Evolutionary conservation across 2,888 invertebrate species (phyloP).

Genomic region (Gymnocheta viridis): DNA sequence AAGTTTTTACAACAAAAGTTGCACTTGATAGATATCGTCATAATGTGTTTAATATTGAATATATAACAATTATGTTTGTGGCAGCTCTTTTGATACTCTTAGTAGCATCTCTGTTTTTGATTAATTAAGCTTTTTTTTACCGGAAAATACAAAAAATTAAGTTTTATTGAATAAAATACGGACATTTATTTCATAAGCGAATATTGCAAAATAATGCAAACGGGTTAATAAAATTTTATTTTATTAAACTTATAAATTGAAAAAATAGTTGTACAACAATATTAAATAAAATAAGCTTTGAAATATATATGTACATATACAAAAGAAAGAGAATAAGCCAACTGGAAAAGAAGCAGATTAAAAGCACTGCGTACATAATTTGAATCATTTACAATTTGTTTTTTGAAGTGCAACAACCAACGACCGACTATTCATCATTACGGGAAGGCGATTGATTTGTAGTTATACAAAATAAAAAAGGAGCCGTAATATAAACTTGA

Average conservation of each 20-base stretch:
- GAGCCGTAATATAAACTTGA: conserved; percentile 43
- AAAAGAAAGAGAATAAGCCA: conserved; percentile 5
- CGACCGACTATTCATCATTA: conserved; percentile 38
- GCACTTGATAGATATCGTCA: neutral
- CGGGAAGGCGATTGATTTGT: conserved; percentile 20
- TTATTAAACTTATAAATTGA: neutral
- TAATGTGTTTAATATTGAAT: neutral
- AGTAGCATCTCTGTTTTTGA: conserved; percentile 4
- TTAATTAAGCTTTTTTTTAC: conserved; percentile 21
- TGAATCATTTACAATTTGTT: conserved; percentile 64
- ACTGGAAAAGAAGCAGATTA: conserved; percentile 44
- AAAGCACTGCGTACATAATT: conserved; percentile 57
- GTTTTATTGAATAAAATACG: neutral
- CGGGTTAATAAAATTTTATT: neutral
- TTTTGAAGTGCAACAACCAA: conserved; percentile 64
- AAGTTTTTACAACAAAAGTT: too few relatives aligned
- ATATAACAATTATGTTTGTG: neutral
- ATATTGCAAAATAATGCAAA: neutral
- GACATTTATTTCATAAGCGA: neutral
- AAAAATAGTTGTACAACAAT: neutral
- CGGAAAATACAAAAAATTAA: conserved; percentile 21
- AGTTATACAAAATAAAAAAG: conserved; percentile 30
- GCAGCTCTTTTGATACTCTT: neutral
- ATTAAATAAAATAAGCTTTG: neutral
- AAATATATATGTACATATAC: neutral